Evolutionary conservation across 1,140 invertebrate species (phyloP), one percentile per base, ranked within the genome.

Genomic region (Megalopta genalis): DNA sequence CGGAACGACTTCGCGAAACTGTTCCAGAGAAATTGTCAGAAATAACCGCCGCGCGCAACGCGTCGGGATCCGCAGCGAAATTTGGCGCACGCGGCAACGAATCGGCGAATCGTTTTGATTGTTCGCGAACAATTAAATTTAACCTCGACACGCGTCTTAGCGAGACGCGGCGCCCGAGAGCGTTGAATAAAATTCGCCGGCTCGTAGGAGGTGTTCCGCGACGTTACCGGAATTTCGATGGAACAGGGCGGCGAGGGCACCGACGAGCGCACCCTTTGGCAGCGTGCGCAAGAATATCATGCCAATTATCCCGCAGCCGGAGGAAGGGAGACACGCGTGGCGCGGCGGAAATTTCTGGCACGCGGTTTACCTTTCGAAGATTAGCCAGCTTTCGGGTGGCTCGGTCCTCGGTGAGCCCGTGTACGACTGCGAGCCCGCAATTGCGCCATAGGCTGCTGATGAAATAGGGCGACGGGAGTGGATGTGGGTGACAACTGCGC

Each of bases 301-400:
- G 54, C 54, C 54, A 57, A 57, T 57, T 57, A n/a, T 21, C 54
- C 18, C n/a, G 54, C n/a, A 57, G 21, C 7, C n/a, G 21, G 21
- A n/a, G 52, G 18, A 5, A 54, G 18, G 21, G 54, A 57, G 54
- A n/a, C 18, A 57, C n/a, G 54, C 54, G 54, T 57, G 54, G 54
- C 54, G 54, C n/a, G 54, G 6, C 54, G 54, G 54, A 57, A 57
- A 57, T 57, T 57, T n/a, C 54, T 57, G 54, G 54, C 54, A 57
- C 54, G 54, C 54, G 54, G 54, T 57, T 57, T 57, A 57, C 54
- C 54, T 57, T 57, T 57, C 54, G 54, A 57, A 57, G 54, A 57
- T 57, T 57, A 57, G 54, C 54, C 54, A 21, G 54, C 54, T 57
- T n/a, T 57, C n/a, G 54, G 49, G n/a, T 9, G 54, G 54, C 21